Evolutionary conservation across 2,888 invertebrate species (phyloP).

Genomic region (Craniophora ligustri): DNA sequence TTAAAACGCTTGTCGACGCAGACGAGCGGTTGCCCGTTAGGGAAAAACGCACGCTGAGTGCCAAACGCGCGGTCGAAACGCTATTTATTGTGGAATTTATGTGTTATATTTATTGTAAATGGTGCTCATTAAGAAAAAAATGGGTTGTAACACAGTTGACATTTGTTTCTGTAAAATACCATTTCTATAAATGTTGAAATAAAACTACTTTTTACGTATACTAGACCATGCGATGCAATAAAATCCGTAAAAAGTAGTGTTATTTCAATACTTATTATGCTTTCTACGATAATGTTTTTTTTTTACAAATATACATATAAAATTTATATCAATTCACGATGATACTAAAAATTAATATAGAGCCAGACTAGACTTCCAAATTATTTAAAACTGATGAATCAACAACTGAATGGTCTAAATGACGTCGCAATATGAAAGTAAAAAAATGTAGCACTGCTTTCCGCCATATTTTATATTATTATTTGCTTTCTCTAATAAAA

Average conservation of each 20-base stretch:
- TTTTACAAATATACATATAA: background rate
- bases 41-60: conserved; percentile 22
- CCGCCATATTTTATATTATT: conserved; percentile 37
- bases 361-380: conserved; percentile 18
- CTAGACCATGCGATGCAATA: too few relatives aligned
- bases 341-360: conserved; percentile 5
- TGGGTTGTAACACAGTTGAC: background rate
- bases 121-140: background rate
- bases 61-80: conserved; percentile 38
- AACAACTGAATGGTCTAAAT: conserved; percentile 32
- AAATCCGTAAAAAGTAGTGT: too few relatives aligned
- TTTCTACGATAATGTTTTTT: too few relatives aligned
- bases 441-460: conserved; percentile 50
- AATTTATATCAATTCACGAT: conserved; percentile 3
- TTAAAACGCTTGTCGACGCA: conserved; percentile 42
- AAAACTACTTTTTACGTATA: too few relatives aligned
- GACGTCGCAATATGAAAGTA: conserved; percentile 54
- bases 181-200: too few relatives aligned
- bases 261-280: too few relatives aligned
- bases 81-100: background rate
- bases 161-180: too few relatives aligned
- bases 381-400: conserved; percentile 26
- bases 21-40: conserved; percentile 34
- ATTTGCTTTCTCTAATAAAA: conserved; percentile 51
- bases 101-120: background rate